Percentiles rank a stretch among this genome's conserved stretches.
phyloP scores from a whole-genome alignment of 2,113 vertebrate genomes.

The Aythya baeri region DNA sequence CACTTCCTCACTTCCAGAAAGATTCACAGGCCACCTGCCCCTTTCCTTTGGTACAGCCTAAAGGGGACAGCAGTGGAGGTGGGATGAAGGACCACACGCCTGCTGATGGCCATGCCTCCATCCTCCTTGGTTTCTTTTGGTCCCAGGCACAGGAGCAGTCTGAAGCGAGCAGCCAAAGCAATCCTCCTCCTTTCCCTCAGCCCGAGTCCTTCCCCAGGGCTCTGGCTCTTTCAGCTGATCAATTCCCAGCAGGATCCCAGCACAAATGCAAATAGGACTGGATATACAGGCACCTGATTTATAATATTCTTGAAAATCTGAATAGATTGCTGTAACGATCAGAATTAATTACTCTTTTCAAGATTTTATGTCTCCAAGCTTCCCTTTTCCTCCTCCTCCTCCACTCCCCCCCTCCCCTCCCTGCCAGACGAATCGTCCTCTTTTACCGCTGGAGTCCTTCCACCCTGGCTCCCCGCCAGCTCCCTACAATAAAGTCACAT shows the following conservation, averaged over 20 bases:
- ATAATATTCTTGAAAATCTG: slow-evolving; percentile 58
- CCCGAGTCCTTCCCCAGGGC: not conserved
- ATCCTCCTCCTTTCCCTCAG: not conserved
- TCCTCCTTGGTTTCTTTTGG: not conserved
- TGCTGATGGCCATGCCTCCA: not conserved
- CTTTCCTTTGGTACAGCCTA: not conserved
- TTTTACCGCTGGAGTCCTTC: slow-evolving; percentile 66
- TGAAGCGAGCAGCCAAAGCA: slow-evolving; percentile 9
- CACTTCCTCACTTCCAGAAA: not conserved
- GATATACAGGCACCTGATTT: slow-evolving; percentile 44
- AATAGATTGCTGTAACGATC: slow-evolving; percentile 54
- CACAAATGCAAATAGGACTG: slow-evolving; percentile 25
- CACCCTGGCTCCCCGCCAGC: slow-evolving; percentile 49
- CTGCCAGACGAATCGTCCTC: not conserved
- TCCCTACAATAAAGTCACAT: slow-evolving; percentile 70
- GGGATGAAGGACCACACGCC: accelerated
- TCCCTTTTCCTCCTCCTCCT: slow-evolving; percentile 37
- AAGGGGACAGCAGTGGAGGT: not conserved
- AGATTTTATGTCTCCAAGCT: slow-evolving; percentile 60
- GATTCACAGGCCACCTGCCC: slow-evolving; percentile 16
- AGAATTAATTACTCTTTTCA: slow-evolving; percentile 72
- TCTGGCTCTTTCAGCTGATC: slow-evolving; percentile 2
- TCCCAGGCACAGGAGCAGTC: not conserved
- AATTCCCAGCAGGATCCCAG: not conserved
- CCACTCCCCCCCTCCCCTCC: not conserved